Evolutionary conservation across 2,113 vertebrate species (phyloP).

Genomic region (Oophaga pumilio): DNA sequence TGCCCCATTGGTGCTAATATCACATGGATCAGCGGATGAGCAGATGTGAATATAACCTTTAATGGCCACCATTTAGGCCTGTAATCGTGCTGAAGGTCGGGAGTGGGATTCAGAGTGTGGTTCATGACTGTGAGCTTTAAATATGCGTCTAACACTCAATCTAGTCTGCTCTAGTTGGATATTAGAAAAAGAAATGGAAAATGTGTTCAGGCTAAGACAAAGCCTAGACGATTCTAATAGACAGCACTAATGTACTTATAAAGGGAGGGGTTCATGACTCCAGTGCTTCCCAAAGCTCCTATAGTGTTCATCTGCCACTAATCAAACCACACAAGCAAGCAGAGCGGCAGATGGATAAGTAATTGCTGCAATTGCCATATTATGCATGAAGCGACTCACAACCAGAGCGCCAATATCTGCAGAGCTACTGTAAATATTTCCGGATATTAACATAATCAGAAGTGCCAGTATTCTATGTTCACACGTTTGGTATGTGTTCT

Average conservation of each 20-base stretch:
- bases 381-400: background rate
- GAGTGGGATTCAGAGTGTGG: background rate
- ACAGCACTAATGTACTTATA: background rate
- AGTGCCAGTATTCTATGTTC: background rate
- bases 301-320: conserved; percentile 13
- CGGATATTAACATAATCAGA: background rate
- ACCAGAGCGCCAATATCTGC: background rate
- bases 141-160: background rate
- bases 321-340: background rate
- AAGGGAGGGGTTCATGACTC: background rate
- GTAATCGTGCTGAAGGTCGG: background rate
- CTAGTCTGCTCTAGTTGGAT: background rate
- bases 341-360: conserved; percentile 17
- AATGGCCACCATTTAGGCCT: background rate
- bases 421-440: conserved; percentile 4
- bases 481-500: conserved; percentile 15
- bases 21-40: background rate
- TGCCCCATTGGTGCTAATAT: background rate
- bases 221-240: background rate
- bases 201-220: background rate
- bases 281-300: background rate
- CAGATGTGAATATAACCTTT: conserved; percentile 11
- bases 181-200: background rate
- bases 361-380: conserved; percentile 7
- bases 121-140: background rate